Conservation (phyloP, 2,888 invertebrate species). For the Eurytoma californica region DNA sequence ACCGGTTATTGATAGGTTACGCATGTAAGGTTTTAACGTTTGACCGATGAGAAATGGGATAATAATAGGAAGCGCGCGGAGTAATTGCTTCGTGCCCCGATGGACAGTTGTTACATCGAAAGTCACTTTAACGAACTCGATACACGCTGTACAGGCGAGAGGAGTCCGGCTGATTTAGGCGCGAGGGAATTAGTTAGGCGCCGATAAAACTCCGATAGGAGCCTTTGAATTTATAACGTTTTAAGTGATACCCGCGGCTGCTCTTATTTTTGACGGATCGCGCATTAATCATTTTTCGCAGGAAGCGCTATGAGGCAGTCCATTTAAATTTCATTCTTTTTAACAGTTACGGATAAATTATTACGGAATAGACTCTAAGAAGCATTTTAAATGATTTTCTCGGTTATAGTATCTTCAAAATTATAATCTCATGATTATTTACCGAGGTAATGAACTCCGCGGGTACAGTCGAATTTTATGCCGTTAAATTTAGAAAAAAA, state of each 20-base stretch:
- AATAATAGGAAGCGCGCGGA: conserved; percentile 16
- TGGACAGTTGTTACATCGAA: background rate
- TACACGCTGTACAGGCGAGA: background rate
- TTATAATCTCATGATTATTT: too few relatives aligned
- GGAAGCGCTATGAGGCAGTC: too few relatives aligned
- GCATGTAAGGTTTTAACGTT: conserved; percentile 17
- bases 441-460: too few relatives aligned
- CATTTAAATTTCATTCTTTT: too few relatives aligned
- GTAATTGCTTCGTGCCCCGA: conserved; percentile 4
- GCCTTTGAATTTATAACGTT: background rate
- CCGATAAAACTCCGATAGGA: background rate
- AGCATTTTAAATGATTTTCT: too few relatives aligned
- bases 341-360: too few relatives aligned
- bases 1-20: conserved; percentile 39
- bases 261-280: too few relatives aligned
- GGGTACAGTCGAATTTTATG: too few relatives aligned
- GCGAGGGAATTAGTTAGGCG: background rate
- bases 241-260: background rate
- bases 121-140: background rate
- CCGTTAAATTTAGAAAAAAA: too few relatives aligned
- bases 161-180: background rate
- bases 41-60: conserved; percentile 31
- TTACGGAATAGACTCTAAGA: too few relatives aligned
- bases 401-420: too few relatives aligned
- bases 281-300: too few relatives aligned